Evolutionary conservation across 2,888 invertebrate species (phyloP).

Genomic region (Macrophya alboannulata): DNA sequence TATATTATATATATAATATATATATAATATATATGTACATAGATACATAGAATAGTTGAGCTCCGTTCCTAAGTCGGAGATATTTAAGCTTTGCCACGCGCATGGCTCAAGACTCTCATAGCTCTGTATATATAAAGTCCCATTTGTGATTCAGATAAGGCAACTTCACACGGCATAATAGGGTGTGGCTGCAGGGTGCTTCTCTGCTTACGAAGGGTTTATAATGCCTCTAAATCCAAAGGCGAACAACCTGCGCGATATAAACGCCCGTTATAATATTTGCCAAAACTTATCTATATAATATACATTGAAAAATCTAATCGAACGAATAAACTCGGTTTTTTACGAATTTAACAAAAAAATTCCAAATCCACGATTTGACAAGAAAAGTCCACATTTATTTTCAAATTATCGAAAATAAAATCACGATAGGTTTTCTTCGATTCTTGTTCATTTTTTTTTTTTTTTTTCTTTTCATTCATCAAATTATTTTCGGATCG

Average conservation of each 20-base stretch:
- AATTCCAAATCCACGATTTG: too few relatives aligned
- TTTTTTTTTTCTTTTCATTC: not conserved
- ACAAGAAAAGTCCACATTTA: too few relatives aligned
- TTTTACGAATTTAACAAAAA: too few relatives aligned
- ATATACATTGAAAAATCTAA: too few relatives aligned
- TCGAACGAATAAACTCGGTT: too few relatives aligned
- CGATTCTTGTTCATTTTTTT: too few relatives aligned
- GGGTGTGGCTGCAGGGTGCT: constrained; percentile 40
- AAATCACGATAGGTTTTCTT: not conserved
- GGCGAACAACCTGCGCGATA: constrained; percentile 10
- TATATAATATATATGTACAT: not conserved
- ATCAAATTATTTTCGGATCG: not conserved
- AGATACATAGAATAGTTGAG: constrained; percentile 11
- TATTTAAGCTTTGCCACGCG: constrained; percentile 44
- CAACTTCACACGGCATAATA: constrained; percentile 53
- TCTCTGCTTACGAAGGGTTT: constrained; percentile 51
- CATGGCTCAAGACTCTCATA: constrained; percentile 13
- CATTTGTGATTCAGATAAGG: constrained; percentile 56
- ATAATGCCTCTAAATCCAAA: constrained; percentile 50
- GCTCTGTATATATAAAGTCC: constrained; percentile 32
- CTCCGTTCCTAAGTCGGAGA: constrained; percentile 15
- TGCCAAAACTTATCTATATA: not conserved
- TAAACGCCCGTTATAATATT: constrained; percentile 7
- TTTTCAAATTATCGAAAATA: not conserved
- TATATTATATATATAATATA: not conserved